These are phyloP conservation scores for Aphrocallistes beatrix DNA, from an alignment of 37 sponge, comb jelly and placozoan species.

Conservation along the genomic window DNA sequence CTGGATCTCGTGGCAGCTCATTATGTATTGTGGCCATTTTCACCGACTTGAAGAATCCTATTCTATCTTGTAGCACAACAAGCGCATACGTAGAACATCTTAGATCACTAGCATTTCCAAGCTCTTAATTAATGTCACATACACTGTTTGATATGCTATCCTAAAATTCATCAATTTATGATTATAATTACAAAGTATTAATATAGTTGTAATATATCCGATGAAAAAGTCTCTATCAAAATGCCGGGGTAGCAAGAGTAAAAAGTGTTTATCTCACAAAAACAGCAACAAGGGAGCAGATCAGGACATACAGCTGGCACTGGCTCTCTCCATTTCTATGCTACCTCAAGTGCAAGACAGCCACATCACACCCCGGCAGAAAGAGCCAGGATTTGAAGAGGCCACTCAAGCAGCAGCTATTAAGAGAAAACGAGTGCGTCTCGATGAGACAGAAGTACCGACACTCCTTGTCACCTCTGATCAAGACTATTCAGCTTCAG, in stretches of 20 bases:
- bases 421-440: background rate
- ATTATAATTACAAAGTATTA: too few species aligned
- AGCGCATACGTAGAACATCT: too few species aligned
- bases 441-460: background rate
- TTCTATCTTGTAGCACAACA: too few species aligned
- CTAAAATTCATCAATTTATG: too few species aligned
- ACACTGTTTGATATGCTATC: too few species aligned
- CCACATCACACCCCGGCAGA: background rate
- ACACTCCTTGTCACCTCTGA: conserved; percentile 6
- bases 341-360: background rate
- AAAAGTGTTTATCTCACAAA: background rate
- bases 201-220: too few species aligned
- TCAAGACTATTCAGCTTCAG: background rate
- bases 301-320: background rate
- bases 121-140: too few species aligned
- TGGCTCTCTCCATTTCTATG: background rate
- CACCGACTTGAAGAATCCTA: too few species aligned
- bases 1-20: too few species aligned
- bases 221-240: background rate
- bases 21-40: too few species aligned
- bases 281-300: background rate
- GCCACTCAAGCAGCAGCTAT: background rate
- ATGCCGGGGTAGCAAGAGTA: background rate
- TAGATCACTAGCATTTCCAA: too few species aligned
- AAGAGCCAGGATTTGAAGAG: background rate